Base-by-base conservation (phyloP, 2,797 vertebrate species). In the Pogoniulus pusillus region DNA sequence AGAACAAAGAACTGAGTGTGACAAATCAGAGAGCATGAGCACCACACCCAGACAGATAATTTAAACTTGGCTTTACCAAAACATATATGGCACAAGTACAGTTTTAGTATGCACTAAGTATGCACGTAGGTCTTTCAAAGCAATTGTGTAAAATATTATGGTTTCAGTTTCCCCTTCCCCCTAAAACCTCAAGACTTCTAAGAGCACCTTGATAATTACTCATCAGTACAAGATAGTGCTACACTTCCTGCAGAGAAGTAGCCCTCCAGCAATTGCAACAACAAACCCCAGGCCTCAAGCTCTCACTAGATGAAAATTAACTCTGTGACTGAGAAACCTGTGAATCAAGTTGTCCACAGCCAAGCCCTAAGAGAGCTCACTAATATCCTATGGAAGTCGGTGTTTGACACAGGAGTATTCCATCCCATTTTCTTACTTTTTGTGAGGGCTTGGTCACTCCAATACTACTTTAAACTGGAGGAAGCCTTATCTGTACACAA, bases 291-390 rank as follows among this genome's bases (percentile, higher is more conserved):
- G 24, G 13, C 62, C 54, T 77, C 26, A 64, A 63, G 53, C 39
- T 72, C 89, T 53, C 29, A 29, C 47, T 69, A 82, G 26, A n/a
- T 66, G 82, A 75, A 89, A 89, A 89, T 80, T 71, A 93, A 89
- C 35, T 51, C 51, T 34, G 41, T 30, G 65, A 71, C 69, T 65
- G n/a, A 89, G 75, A 82, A 74, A 87, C 23, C 16, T 71, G 47
- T 75, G 62, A 94, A 89, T 26, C 19, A 59, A 81, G 59, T 12
- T 78, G 47, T 90, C 10, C 63, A 66, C 24, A 69, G 59, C 6
- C 51, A 81, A 60, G 29, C 15, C n/a, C 17, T 23, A 90, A 79
- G 35, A 66, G 16, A 77, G 24, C 19, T 63, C 82, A 77, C 34
- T 60, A 64, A 70, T n/a, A 77, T 39, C 32, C 59, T 54, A 30